These are phyloP conservation scores for Sialis fuliginosa DNA, from an alignment of 2,888 invertebrate genomes.

Conservation along the genomic window DNA sequence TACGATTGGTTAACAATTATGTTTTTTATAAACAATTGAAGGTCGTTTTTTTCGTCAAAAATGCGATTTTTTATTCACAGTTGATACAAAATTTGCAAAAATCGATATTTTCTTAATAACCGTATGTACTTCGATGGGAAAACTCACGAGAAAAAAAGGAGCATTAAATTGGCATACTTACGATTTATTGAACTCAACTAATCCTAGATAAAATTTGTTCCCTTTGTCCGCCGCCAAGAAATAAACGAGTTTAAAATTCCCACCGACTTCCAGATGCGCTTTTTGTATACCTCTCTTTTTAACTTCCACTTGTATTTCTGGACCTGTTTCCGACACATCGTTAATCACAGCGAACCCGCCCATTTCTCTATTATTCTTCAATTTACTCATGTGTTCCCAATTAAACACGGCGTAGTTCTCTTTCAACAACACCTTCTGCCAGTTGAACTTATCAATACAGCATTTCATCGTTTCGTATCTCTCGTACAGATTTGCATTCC, in stretches of 20 bases:
- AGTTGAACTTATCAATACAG: not conserved
- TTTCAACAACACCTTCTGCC: not conserved
- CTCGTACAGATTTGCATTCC: not conserved
- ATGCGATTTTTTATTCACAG: no score
- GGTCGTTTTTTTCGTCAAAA: no score
- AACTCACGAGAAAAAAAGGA: no score
- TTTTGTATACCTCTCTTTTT: not conserved
- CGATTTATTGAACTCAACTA: not conserved
- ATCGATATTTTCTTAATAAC: no score
- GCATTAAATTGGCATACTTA: no score
- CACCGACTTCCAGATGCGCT: not conserved
- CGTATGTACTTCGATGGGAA: not conserved
- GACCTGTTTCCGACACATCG: not conserved
- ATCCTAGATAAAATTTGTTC: not conserved
- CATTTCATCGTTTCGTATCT: not conserved
- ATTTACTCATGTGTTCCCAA: not conserved
- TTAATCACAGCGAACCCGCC: not conserved
- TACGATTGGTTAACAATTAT: no score
- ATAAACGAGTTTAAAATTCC: slow-evolving; percentile 1
- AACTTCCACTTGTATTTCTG: not conserved
- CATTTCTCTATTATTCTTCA: not conserved
- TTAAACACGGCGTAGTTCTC: not conserved
- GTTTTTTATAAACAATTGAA: no score
- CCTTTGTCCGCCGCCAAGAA: not conserved
- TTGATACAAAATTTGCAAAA: no score